These are phyloP conservation scores for Leptinotarsa undecemlineata DNA, from an alignment of 1,140 invertebrate species.

Conservation along the genomic window DNA sequence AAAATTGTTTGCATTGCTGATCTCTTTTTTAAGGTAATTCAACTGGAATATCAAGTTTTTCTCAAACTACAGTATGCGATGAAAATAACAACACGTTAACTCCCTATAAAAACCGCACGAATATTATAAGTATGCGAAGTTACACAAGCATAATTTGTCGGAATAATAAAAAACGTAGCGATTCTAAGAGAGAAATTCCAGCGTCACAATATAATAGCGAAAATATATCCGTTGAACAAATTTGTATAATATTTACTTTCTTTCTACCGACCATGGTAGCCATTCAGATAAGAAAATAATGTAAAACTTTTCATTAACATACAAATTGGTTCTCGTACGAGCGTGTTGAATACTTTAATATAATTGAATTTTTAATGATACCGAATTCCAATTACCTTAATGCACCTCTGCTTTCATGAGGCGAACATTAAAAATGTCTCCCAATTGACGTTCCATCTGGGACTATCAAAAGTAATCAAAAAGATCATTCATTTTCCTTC, in stretches of 20 bases:
- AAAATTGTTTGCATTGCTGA: too few relatives aligned
- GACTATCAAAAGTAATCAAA: neutral
- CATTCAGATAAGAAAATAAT: neutral
- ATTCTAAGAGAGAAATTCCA: too few relatives aligned
- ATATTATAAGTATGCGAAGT: too few relatives aligned
- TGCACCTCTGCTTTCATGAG: conserved; percentile 10
- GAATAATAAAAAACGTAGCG: too few relatives aligned
- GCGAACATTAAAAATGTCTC: conserved; percentile 11
- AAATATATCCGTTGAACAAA: neutral
- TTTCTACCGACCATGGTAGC: neutral
- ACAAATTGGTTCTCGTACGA: conserved; percentile 2
- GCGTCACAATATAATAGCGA: neutral
- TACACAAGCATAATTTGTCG: too few relatives aligned
- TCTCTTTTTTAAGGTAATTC: too few relatives aligned
- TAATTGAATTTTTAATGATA: conserved; percentile 17
- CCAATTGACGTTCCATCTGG: neutral
- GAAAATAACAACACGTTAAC: too few relatives aligned
- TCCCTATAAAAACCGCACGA: too few relatives aligned
- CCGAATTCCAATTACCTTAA: conserved; percentile 13
- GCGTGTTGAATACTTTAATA: conserved; percentile 16
- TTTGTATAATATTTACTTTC: neutral
- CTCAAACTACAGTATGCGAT: too few relatives aligned
- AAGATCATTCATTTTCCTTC: neutral
- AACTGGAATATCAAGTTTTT: too few relatives aligned
- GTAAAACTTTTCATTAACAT: neutral